Conservation (phyloP, 2,797 vertebrate genomes). For the Thamnophis elegans region DNA sequence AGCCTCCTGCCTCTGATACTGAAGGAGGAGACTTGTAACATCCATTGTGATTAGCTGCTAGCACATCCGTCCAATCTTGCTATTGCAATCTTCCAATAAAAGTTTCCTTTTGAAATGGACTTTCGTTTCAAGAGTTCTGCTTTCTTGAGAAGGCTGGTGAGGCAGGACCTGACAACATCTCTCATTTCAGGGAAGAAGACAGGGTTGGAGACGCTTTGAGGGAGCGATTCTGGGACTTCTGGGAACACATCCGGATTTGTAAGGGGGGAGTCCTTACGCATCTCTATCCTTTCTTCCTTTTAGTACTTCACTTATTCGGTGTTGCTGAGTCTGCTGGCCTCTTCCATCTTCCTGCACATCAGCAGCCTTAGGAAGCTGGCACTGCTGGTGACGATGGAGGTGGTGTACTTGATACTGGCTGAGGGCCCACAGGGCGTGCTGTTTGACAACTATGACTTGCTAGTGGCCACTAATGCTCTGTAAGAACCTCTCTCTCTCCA, state of each 20-base stretch:
- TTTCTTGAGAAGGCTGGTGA: no score
- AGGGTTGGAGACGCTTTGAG: not conserved
- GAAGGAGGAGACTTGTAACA: not conserved
- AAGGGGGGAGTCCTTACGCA: not conserved
- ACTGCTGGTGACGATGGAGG: slow-evolving; percentile 88
- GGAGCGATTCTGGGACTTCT: not conserved
- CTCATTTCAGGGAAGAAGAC: not conserved
- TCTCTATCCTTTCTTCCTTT: slow-evolving; percentile 18
- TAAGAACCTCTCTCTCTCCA: slow-evolving; percentile 68
- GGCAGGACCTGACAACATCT: no score
- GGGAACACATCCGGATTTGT: not conserved
- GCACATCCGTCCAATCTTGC: not conserved
- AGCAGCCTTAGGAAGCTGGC: slow-evolving; percentile 93
- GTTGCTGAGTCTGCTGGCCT: slow-evolving; percentile 91
- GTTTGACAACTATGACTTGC: slow-evolving; percentile 92
- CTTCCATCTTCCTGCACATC: slow-evolving; percentile 96
- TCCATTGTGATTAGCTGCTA: not conserved
- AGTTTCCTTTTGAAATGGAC: no score
- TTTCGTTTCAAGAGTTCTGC: no score
- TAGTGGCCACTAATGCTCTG: slow-evolving; percentile 89
- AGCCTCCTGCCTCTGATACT: not conserved
- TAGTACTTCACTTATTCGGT: slow-evolving; percentile 93
- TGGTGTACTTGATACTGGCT: slow-evolving; percentile 86
- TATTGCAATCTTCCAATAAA: no score
- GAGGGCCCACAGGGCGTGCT: slow-evolving; percentile 88